Evolutionary conservation across 2,113 vertebrate species (phyloP), one percentile per base, ranked within the genome.

Genomic region (Chascanopsetta lugubris): DNA sequence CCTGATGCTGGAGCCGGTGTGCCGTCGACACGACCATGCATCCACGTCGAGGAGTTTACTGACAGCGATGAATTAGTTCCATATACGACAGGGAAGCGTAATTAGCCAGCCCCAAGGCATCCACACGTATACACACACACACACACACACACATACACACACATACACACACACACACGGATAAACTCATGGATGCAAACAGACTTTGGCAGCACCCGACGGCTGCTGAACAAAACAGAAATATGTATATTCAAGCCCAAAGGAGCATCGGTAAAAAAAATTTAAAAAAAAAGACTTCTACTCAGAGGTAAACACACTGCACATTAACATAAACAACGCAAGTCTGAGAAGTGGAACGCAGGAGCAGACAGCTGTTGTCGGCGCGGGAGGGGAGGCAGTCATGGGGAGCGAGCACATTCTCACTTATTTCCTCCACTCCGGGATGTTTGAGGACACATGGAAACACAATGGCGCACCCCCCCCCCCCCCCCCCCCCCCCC

Each of bases 51-150:
- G 72, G 72, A 85, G 85, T 89, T 87, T 85, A 88, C 79, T 58
- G 78, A 87, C 78, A 83, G 72, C 51, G 70, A 73, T 75, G 76
- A 77, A 86, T 89, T 77, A 86, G 74, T 73, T 77, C 53, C 67
- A 84, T 84, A 66, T 82, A 61, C 73, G 5, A 69, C 47, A 36
- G 83, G 77, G 77, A 80, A 73, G 78, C 53, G 2, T 83, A 88
- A 89, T 92, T 83, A 89, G 45, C 48, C 61, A 82, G 62, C 72
- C 65, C 30, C 68, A 77, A 74, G 55, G 79, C 26, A 58, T 29
- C 24, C 64, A 66, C 29, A 60, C 53, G 76, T 36, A 65, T 11
- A 24, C 18, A 8, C 40, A 42, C 40, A 42, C 17, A 42, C 12
- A 15, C 15, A 38, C 34, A 2, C 34, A 38, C 6, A 11, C 30